Evolutionary conservation across 2,888 invertebrate genomes (phyloP).

Genomic region (Dioctria linearis): DNA sequence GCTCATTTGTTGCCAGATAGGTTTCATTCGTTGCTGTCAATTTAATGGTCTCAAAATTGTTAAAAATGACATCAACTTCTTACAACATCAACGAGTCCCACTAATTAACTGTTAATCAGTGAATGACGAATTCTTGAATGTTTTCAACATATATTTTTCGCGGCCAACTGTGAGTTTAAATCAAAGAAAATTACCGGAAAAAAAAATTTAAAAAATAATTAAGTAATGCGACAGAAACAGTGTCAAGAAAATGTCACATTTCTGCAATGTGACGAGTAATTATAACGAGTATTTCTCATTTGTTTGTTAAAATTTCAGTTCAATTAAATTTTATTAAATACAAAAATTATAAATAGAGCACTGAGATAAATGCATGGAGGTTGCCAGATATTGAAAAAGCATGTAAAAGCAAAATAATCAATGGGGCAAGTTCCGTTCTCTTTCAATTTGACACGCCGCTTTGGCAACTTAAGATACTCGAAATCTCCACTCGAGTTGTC

Average conservation of each 20-base stretch:
- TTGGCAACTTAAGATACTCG: no score
- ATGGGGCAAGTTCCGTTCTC: no score
- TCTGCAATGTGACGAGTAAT: constrained; percentile 33
- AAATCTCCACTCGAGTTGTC: no score
- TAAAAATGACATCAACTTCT: constrained; percentile 43
- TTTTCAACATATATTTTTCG: constrained; percentile 6
- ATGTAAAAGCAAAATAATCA: no score
- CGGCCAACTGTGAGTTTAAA: constrained; percentile 5
- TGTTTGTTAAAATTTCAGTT: no score
- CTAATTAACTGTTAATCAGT: constrained; percentile 39
- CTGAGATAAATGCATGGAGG: no score
- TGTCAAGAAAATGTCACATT: constrained; percentile 10
- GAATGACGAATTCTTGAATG: constrained; percentile 33
- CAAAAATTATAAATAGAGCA: no score
- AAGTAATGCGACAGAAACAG: neutral
- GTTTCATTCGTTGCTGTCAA: constrained; percentile 34
- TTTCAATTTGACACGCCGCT: no score
- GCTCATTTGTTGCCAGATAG: constrained; percentile 48
- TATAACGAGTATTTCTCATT: neutral
- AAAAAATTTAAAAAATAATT: neutral
- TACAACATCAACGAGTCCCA: neutral
- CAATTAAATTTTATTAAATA: no score
- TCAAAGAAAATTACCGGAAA: constrained; percentile 17
- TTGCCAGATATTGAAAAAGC: no score
- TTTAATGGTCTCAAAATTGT: constrained; percentile 48